Conservation (phyloP, 2,888 invertebrate genomes). For the Candidula unifasciata region DNA sequence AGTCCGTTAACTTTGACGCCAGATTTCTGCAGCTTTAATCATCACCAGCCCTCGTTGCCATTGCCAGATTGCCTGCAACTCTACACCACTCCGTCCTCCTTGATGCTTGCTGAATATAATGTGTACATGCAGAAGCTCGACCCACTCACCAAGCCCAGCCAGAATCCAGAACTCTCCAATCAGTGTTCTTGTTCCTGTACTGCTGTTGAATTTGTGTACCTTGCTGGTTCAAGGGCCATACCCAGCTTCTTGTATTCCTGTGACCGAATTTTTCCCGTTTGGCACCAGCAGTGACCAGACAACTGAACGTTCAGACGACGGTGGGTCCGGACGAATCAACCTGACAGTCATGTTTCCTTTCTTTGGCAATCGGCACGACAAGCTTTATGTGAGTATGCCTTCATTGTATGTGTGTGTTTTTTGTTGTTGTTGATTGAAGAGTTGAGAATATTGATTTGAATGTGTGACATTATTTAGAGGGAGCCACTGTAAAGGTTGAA, state of each 20-base stretch:
- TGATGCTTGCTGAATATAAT: slow-evolving; percentile 51
- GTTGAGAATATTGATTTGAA: not conserved
- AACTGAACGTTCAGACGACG: slow-evolving; percentile 58
- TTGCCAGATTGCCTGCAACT: slow-evolving; percentile 36
- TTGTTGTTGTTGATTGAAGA: not conserved
- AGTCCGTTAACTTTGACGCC: slow-evolving; percentile 36
- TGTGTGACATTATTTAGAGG: not conserved
- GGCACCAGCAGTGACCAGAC: slow-evolving; percentile 50
- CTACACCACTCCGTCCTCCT: slow-evolving; percentile 23
- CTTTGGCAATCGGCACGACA: slow-evolving; percentile 57
- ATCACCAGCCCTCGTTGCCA: slow-evolving; percentile 25
- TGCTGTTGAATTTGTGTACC: slow-evolving; percentile 50
- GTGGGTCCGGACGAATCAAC: slow-evolving; percentile 58
- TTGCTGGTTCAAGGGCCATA: slow-evolving; percentile 39
- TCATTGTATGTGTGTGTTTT: too few relatives aligned
- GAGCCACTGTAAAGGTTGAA: not conserved
- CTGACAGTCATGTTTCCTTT: slow-evolving; percentile 57
- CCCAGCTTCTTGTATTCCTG: slow-evolving; percentile 41
- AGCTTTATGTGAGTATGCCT: slow-evolving; percentile 60
- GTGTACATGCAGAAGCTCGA: slow-evolving; percentile 45
- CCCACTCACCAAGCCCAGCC: slow-evolving; percentile 41
- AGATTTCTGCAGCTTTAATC: slow-evolving; percentile 47
- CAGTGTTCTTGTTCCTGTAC: slow-evolving; percentile 48
- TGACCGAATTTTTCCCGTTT: slow-evolving; percentile 57
- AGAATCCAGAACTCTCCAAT: slow-evolving; percentile 20